Percentiles rank a stretch among this genome's conserved stretches.
phyloP scores from a whole-genome alignment of 1,140 invertebrate genomes.

The Oreohelix idahoensis region DNA sequence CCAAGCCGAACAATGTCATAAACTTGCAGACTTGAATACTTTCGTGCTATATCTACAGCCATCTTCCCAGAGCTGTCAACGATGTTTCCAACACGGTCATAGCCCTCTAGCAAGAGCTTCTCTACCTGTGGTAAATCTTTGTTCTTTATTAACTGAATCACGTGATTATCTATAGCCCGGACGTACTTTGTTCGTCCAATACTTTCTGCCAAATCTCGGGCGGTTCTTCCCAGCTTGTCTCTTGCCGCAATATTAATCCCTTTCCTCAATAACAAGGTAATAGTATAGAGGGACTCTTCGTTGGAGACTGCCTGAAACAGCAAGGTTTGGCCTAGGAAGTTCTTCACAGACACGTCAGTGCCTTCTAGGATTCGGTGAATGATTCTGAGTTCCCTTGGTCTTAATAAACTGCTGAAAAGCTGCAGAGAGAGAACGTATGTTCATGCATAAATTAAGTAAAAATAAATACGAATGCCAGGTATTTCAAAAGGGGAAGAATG shows the following conservation, averaged over 20 bases:
- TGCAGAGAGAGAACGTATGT: slow-evolving; percentile 20
- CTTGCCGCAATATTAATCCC: slow-evolving; percentile 43
- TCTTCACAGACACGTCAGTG: slow-evolving; percentile 33
- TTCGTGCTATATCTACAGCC: slow-evolving; percentile 40
- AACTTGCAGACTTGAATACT: slow-evolving; percentile 39
- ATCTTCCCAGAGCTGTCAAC: slow-evolving; percentile 38
- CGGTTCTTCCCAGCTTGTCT: slow-evolving; percentile 45
- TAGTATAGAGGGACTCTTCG: slow-evolving; percentile 40
- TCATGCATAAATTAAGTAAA: too few relatives aligned
- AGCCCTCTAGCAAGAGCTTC: slow-evolving; percentile 40
- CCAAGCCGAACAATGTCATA: slow-evolving; percentile 40
- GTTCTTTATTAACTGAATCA: slow-evolving; percentile 42
- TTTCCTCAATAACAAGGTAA: slow-evolving; percentile 25
- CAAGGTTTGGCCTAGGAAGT: slow-evolving; percentile 40
- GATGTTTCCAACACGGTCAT: slow-evolving; percentile 40
- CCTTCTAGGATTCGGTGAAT: slow-evolving; percentile 40
- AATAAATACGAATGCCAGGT: too few relatives aligned
- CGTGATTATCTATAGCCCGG: slow-evolving; percentile 40
- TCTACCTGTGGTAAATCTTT: slow-evolving; percentile 46
- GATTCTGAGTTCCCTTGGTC: slow-evolving; percentile 39
- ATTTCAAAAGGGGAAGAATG: too few relatives aligned
- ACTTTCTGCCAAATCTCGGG: slow-evolving; percentile 40
- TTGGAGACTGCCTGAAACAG: slow-evolving; percentile 39
- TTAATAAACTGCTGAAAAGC: slow-evolving; percentile 32
- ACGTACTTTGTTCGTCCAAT: slow-evolving; percentile 27